Base-by-base conservation (phyloP, 2,113 vertebrate species). In the Oreamnos americanus region DNA sequence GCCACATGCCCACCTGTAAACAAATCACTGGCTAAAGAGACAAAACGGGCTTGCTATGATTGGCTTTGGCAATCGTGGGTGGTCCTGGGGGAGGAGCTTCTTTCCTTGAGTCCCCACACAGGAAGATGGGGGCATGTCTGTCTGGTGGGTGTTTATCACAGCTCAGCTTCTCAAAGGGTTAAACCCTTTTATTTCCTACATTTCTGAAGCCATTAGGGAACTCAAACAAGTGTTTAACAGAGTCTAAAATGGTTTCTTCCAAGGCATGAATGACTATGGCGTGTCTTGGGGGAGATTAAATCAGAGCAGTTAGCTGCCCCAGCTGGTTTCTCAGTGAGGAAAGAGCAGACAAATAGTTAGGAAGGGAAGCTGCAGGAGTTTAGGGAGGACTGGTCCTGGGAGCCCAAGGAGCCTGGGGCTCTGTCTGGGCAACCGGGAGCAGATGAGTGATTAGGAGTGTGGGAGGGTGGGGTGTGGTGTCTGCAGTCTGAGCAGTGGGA, bases 251-350 rank as follows among this genome's bases (percentile, higher is more conserved):
- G 26, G n/a, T 26, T 74, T 36, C 26, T 53, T 28, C 55, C 1
- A 15, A 43, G 4, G 6, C 19, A 0, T 21, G 47, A 64, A 9
- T 14, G 26, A 51, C 6, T 28, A 13, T 39, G 30, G 49, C 0
- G 0, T 21, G 25, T 26, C 49, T n/a, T n/a, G 67, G 53, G 86
- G 53, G 6, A 89, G 64, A 47, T 57, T 7, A 53, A 53, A 58
- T 39, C 9, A 21, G 14, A 39, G 71, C 7, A 23, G 23, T 74
- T 51, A 49, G 23, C 83, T n/a, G 64, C 25, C n/a, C 23, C 10
- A 4, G 14, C 13, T 25, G n/a, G 33, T 26, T 81, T 43, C 67
- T 60, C 1, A 0, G 23, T 71, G 23, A 30, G 28, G 43, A 76
- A 76, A 60, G 17, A 87, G 74, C 14, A 78, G 81, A n/a, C 47